These are phyloP conservation scores for Eilema griseolum DNA, from an alignment of 2,888 invertebrate species.

Conservation along the genomic window DNA sequence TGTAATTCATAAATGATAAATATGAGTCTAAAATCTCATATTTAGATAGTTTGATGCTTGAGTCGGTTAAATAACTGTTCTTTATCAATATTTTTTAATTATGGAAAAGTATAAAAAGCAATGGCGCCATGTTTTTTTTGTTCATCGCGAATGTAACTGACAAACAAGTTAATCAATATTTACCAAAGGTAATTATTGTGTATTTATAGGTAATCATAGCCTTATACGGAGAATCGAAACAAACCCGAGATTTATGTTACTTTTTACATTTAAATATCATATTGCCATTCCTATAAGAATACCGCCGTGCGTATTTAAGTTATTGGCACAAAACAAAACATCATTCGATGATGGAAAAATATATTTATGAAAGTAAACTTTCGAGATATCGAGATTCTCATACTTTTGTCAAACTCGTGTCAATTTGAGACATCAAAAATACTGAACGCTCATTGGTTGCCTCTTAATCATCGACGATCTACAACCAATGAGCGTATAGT, in stretches of 20 bases:
- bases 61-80: background rate
- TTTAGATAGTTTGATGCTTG: background rate
- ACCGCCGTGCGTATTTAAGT: conserved; percentile 36
- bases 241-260: conserved; percentile 21
- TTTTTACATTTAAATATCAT: conserved; percentile 19
- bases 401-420: background rate
- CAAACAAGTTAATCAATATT: conserved; percentile 10
- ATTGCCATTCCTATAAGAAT: conserved; percentile 41
- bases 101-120: conserved; percentile 9
- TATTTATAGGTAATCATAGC: conserved; percentile 33
- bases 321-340: conserved; percentile 63
- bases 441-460: background rate
- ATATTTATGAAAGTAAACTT: conserved; percentile 23
- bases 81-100: background rate
- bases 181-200: conserved; percentile 26
- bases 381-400: conserved; percentile 9
- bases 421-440: background rate
- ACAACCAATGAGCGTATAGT: background rate
- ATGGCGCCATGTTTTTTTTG: conserved; percentile 40
- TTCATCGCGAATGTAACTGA: background rate
- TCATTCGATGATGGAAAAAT: conserved; percentile 38
- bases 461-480: background rate
- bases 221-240: conserved; percentile 15
- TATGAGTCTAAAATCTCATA: conserved; percentile 27
- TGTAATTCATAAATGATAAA: conserved; percentile 30